Base-by-base conservation (phyloP, 2,888 invertebrate species). In the Argyresthia goedartella region DNA sequence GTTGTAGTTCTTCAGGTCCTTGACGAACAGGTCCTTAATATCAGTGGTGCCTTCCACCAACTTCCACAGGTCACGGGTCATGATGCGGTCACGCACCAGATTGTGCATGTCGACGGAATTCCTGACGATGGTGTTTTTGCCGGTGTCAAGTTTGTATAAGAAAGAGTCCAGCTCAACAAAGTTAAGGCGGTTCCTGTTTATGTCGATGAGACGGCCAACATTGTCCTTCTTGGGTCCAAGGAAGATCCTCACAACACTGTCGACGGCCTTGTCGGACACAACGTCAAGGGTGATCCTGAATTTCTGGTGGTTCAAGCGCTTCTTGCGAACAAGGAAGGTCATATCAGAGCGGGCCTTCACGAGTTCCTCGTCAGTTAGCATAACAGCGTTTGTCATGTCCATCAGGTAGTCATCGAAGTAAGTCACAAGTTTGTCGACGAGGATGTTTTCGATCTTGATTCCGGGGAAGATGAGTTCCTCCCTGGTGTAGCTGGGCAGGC, bases 191-290 rank as follows among this genome's bases (percentile, higher is more conserved):
- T 90, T 90, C 9, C 68, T 67, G 58, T 89, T 88, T 59, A 92
- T 79, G 59, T 89, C 88, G 49, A 90, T 80, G 25, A 88, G 66
- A 43, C 87, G 87, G 49, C 88, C 88, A 50, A 85, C 66, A 55
- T 89, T 70, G 65, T 92, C 91, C 65, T 88, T 87, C 71, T 92
- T 92, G 1, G 93, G 93, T 68, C 91, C 93, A 57, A 92, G 71
- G 85, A 89, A 93, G 4, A 91, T 73, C 56, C 91, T 90, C 2
- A 93, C 88, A 10, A 92, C 89, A 57, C 88, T 88, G 63, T 89
- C 88, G 8, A 77, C 80, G 13, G 81, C 65, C 58, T 89, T 88
- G 61, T 89, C 88, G 41, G 90, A 89, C n/a, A 79, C 60, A 16
- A 91, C 76, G 48, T 85, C 81, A 49, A 91, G 59, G 14, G 87